These are phyloP conservation scores for Phataginus tetradactyla DNA, from an alignment of 2,797 vertebrate genomes.

Conservation along the genomic window DNA sequence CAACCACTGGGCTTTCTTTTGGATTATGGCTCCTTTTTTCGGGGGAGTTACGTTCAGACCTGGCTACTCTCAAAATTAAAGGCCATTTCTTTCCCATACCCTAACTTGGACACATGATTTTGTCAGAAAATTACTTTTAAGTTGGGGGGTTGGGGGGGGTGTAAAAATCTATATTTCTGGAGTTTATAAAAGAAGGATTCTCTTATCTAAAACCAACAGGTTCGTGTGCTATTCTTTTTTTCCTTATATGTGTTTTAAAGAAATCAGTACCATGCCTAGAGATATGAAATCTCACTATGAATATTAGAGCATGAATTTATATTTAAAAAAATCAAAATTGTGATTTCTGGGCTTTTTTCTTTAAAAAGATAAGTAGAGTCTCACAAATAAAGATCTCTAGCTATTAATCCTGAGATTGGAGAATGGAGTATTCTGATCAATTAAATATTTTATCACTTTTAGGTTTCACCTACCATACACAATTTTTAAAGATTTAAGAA, in stretches of 20 bases:
- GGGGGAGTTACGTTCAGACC: neutral
- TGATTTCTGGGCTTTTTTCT: neutral
- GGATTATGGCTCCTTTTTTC: neutral
- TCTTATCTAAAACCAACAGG: neutral
- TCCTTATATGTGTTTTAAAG: neutral
- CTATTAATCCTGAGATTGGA: neutral
- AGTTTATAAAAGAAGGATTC: neutral
- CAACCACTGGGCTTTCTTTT: neutral
- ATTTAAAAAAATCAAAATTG: slow-evolving; percentile 1
- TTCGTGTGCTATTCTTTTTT: neutral
- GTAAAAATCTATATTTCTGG: neutral
- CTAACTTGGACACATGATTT: neutral
- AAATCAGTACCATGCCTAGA: neutral
- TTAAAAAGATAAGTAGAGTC: slow-evolving; percentile 11
- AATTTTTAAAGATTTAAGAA: slow-evolving; percentile 16
- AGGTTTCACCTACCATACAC: neutral
- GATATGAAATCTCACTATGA: neutral
- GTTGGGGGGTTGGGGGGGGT: neutral
- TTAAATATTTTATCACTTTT: neutral
- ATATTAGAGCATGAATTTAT: neutral
- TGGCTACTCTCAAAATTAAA: neutral
- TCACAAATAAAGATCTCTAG: neutral
- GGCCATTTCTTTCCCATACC: neutral
- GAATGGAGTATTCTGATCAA: neutral
- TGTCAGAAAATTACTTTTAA: neutral